These are phyloP conservation scores for Ladona fulva DNA, from an alignment of 1,140 invertebrate genomes.

Conservation along the genomic window DNA sequence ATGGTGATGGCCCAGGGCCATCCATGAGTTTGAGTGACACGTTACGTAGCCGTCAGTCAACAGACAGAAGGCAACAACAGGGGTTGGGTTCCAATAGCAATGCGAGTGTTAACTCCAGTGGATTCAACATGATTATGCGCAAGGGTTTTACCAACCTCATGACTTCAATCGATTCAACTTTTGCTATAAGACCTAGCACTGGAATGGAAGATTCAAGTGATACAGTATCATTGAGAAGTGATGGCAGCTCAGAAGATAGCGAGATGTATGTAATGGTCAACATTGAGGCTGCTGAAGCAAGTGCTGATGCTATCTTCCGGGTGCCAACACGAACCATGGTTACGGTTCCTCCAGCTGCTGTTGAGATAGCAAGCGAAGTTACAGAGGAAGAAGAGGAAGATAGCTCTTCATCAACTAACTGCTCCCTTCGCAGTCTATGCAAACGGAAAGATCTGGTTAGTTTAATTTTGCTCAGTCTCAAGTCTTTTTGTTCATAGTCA, in stretches of 20 bases:
- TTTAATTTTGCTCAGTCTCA: too few species aligned
- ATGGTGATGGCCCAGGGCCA: conserved; percentile 1
- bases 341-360: conserved; percentile 36
- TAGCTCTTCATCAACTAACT: conserved; percentile 44
- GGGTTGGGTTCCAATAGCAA: conserved; percentile 31
- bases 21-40: conserved; percentile 1
- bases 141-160: conserved; percentile 69
- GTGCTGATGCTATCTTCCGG: conserved; percentile 52
- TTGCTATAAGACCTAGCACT: conserved; percentile 40
- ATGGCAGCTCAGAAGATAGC: conserved; percentile 64
- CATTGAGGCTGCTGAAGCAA: conserved; percentile 37
- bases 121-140: conserved; percentile 52
- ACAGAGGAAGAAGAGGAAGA: conserved; percentile 56
- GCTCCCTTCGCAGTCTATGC: conserved; percentile 67
- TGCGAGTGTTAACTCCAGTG: conserved; percentile 43
- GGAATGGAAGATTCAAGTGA: conserved; percentile 63
- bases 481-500: too few species aligned
- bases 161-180: conserved; percentile 68
- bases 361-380: conserved; percentile 76
- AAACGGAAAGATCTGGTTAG: conserved; percentile 64
- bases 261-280: conserved; percentile 60
- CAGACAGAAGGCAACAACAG: conserved; percentile 25
- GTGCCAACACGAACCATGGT: conserved; percentile 28
- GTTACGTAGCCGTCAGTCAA: conserved; percentile 16
- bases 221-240: conserved; percentile 57